Base-by-base conservation (phyloP, 1,140 invertebrate species). In the Zaprionus capensis region DNA sequence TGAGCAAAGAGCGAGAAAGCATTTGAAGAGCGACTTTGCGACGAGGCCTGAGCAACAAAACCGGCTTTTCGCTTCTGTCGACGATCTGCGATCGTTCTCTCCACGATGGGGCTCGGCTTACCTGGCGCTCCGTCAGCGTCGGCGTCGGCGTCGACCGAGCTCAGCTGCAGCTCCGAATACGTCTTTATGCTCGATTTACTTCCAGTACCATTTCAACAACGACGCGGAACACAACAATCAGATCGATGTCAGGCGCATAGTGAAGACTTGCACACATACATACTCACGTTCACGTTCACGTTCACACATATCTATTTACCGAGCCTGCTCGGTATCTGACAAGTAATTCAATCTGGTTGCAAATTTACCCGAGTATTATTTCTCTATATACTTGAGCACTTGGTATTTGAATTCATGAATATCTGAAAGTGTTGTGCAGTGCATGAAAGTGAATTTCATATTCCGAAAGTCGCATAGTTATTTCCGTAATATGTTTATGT, bases 151-250 rank as follows among this genome's bases (percentile, higher is more conserved):
- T 24, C 49, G 58, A 49, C 17, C 26, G 59, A 61, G 67, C 68
- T 63, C 59, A 67, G 63, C 64, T 49, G 38, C 38, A 70, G 75
- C 75, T 70, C 66, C 51, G 58, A 56, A 66, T 53, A 46, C 46
- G 80, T 90, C 76, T 91, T 84, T 80, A 78, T 88, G 90, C 77
- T 81, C 90, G 90, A 90, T 91, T 91, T 81, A 76, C 77, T 76
- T 76, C 63, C 82, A 91, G 90, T 91, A 83, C 69, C 78, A 84
- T 71, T 87, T 91, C 34, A 83, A 76, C 84, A 76, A 84, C 79
- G 74, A 55, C 72, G 79, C 79, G 71, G 63, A 80, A 56, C 64
- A 73, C 84, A 88, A 90, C 85, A 68, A 76, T 65, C 64, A 44
- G 44, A 76, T 81, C 36, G 69, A 59, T 64, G 69, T 59, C 49